These are phyloP conservation scores for Drosophila suzukii DNA, from an alignment of 1,140 invertebrate genomes.

Conservation along the genomic window DNA sequence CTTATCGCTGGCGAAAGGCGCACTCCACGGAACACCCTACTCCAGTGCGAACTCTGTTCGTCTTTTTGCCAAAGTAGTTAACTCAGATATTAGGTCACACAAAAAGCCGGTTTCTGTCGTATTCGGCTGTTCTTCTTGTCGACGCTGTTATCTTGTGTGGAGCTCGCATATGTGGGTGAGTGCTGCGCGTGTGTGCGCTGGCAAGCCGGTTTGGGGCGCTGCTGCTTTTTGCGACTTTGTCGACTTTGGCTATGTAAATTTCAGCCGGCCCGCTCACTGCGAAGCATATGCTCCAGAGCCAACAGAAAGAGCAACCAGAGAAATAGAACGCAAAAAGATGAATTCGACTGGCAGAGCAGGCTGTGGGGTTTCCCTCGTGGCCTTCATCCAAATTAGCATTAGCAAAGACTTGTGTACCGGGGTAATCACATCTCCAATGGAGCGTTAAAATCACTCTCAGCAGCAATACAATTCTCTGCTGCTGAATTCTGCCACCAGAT, in stretches of 20 bases:
- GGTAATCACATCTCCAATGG: neutral
- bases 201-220: slow-evolving; percentile 65
- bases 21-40: slow-evolving; percentile 1
- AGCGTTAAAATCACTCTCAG: too few relatives aligned
- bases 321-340: slow-evolving; percentile 64
- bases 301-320: slow-evolving; percentile 39
- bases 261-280: slow-evolving; percentile 20
- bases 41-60: slow-evolving; percentile 22
- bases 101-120: slow-evolving; percentile 72
- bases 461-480: neutral
- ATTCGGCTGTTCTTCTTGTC: slow-evolving; percentile 25
- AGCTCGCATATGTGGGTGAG: slow-evolving; percentile 74
- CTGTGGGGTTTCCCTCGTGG: slow-evolving; percentile 49
- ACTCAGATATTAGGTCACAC: slow-evolving; percentile 48
- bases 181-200: slow-evolving; percentile 40
- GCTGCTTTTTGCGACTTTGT: slow-evolving; percentile 52
- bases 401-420: neutral
- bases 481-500: neutral
- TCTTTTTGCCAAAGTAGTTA: slow-evolving; percentile 60
- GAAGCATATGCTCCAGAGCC: slow-evolving; percentile 40
- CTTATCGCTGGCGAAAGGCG: slow-evolving; percentile 20
- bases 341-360: slow-evolving; percentile 46
- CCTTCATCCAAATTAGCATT: slow-evolving; percentile 25
- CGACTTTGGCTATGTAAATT: slow-evolving; percentile 68
- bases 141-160: slow-evolving; percentile 56